A percentile compares a stretch with the other conserved stretches of the same genome.
Conservation (phyloP, 2,888 invertebrate species). For the Eilema sororculum region DNA sequence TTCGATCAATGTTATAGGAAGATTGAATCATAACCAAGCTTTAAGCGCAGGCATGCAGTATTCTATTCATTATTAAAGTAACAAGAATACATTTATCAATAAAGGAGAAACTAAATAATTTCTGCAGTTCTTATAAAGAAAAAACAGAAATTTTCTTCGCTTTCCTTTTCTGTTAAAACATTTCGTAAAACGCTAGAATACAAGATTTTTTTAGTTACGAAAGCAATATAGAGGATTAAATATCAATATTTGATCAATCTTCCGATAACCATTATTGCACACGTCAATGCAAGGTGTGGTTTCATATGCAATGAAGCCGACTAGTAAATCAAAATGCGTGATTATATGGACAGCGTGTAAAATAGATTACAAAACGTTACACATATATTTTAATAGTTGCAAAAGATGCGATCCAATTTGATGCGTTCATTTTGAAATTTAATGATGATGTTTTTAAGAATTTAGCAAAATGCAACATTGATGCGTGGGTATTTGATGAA, state of each 20-base stretch:
- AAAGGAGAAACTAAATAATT: not conserved
- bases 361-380: slow-evolving; percentile 3
- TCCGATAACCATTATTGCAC: slow-evolving; percentile 8
- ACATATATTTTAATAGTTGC: slow-evolving; percentile 34
- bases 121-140: not conserved
- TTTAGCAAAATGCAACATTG: slow-evolving; percentile 19
- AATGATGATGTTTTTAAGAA: slow-evolving; percentile 33
- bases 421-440: slow-evolving; percentile 25
- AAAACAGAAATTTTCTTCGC: not conserved
- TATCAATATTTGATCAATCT: slow-evolving; percentile 8
- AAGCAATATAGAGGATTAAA: not conserved
- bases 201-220: not conserved
- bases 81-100: not conserved
- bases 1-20: too few relatives aligned
- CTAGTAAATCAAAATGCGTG: slow-evolving; percentile 29
- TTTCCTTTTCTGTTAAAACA: not conserved
- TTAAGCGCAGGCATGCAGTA: not conserved
- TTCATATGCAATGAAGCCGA: slow-evolving; percentile 22
- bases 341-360: slow-evolving; percentile 8
- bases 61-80: not conserved
- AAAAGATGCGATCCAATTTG: slow-evolving; percentile 50
- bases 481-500: slow-evolving; percentile 15
- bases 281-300: not conserved
- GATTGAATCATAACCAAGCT: too few relatives aligned
- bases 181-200: not conserved